Evolutionary conservation across 2,113 vertebrate genomes (phyloP).

Genomic region (Riparia riparia): DNA sequence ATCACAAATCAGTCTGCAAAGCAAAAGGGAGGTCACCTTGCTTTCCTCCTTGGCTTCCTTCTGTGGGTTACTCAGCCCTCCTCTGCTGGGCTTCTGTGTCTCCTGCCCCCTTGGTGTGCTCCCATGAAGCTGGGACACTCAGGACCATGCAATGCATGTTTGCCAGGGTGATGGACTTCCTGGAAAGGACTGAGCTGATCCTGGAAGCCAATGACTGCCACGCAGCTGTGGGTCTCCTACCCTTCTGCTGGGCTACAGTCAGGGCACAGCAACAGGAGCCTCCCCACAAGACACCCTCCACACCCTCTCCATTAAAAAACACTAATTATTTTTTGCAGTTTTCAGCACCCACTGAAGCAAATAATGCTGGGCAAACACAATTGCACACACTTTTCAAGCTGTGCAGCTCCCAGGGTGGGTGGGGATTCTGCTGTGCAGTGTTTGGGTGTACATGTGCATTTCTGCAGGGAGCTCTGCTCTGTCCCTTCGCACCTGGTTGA

Average conservation of each 20-base stretch:
- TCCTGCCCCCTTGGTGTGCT: fast-evolving
- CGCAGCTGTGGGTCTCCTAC: fast-evolving
- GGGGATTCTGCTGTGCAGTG: fast-evolving
- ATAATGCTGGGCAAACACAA: neutral
- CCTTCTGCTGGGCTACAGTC: fast-evolving
- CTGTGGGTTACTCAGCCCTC: neutral
- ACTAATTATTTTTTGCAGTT: neutral
- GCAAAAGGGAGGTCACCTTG: neutral
- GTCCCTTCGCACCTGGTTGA: neutral
- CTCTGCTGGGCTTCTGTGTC: neutral
- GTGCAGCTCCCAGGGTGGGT: neutral
- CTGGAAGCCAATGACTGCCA: fast-evolving
- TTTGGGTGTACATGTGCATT: fast-evolving
- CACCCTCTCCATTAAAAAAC: neutral
- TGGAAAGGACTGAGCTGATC: neutral
- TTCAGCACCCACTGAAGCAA: neutral
- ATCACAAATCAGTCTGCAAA: neutral
- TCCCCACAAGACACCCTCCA: neutral
- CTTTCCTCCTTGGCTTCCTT: fast-evolving
- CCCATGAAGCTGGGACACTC: neutral
- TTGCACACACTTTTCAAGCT: fast-evolving
- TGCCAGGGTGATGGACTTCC: neutral
- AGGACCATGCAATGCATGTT: fast-evolving
- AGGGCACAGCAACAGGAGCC: fast-evolving
- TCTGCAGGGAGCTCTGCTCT: neutral